These are phyloP conservation scores for Guaruba guarouba DNA, from an alignment of 2,113 vertebrate species.

Conservation along the genomic window DNA sequence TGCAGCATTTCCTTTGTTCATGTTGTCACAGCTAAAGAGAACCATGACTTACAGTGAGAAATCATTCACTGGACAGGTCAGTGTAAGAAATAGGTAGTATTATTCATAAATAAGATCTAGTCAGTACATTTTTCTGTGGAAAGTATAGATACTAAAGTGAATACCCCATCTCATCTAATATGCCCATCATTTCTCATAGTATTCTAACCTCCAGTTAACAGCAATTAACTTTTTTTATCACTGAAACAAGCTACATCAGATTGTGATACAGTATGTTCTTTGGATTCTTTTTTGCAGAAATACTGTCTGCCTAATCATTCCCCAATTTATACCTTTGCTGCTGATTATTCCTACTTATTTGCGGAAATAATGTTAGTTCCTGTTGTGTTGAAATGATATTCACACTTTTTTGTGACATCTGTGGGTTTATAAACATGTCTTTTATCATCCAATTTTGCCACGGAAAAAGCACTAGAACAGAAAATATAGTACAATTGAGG, in stretches of 20 bases:
- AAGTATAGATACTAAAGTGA: not conserved
- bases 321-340: not conserved
- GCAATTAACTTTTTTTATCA: not conserved
- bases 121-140: not conserved
- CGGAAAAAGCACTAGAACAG: not conserved
- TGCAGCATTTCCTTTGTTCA: not conserved
- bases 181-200: fast-evolving
- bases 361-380: not conserved
- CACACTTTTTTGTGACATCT: not conserved
- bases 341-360: not conserved
- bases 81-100: not conserved
- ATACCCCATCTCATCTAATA: not conserved
- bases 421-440: not conserved
- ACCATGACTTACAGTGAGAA: not conserved
- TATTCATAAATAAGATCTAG: not conserved
- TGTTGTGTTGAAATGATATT: not conserved
- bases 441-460: not conserved
- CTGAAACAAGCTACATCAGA: not conserved
- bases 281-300: not conserved
- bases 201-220: not conserved
- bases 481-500: not conserved
- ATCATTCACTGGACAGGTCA: not conserved
- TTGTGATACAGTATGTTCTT: not conserved
- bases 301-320: not conserved
- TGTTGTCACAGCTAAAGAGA: not conserved